phyloP scores from a whole-genome alignment of 2,888 invertebrate species.

The Physocephala rufipes region DNA sequence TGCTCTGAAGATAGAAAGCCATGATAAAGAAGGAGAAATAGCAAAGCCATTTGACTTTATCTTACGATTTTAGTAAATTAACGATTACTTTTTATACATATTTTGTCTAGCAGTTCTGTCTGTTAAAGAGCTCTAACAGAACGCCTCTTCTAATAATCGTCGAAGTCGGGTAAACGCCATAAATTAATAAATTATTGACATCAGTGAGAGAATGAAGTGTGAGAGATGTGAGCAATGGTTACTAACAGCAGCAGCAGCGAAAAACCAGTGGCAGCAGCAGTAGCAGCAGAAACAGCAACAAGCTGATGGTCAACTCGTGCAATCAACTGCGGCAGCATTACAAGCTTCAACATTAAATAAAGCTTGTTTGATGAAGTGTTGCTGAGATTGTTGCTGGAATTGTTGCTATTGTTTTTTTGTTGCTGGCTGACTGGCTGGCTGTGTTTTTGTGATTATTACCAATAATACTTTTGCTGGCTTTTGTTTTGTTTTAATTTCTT shows the following conservation, averaged over 20 bases:
- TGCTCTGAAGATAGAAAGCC: too few species aligned
- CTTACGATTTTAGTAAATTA: background rate
- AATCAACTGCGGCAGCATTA: too few species aligned
- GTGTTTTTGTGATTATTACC: constrained; percentile 6
- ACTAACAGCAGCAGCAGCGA: constrained; percentile 1
- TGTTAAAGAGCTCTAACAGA: too few species aligned
- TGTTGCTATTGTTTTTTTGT: constrained; percentile 18
- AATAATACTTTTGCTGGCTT: background rate
- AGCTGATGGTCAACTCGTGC: too few species aligned
- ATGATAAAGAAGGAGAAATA: background rate
- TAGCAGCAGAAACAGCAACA: background rate
- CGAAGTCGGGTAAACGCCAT: constrained; percentile 1
- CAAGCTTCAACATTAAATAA: constrained; percentile 6
- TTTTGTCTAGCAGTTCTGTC: background rate
- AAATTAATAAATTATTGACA: constrained; percentile 33
- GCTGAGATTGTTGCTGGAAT: constrained; percentile 12
- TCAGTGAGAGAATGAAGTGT: constrained; percentile 16
- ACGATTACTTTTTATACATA: constrained; percentile 1
- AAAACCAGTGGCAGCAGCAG: constrained; percentile 4
- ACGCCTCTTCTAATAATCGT: background rate
- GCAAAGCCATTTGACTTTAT: constrained; percentile 26
- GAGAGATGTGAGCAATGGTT: background rate
- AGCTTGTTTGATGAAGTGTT: constrained; percentile 18
- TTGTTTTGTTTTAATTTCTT: background rate
- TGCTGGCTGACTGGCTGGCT: constrained; percentile 7